Conservation (phyloP, 2,888 invertebrate species). For the Caenorhabditis auriculariae region DNA sequence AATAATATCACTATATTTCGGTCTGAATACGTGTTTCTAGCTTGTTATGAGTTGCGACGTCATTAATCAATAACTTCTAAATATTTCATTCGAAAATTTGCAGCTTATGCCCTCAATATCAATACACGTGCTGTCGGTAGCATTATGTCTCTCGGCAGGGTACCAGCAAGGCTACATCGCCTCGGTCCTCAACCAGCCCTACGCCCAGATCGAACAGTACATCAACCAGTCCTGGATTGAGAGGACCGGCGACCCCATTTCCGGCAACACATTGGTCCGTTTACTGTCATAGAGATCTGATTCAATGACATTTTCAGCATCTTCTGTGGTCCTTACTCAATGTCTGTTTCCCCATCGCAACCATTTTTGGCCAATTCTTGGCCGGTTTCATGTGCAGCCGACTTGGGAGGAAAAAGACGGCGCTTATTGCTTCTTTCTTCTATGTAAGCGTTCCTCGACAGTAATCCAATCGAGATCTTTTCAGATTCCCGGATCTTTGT, state of each 20-base stretch:
- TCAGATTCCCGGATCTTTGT: conserved; percentile 34
- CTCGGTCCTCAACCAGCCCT: conserved; percentile 51
- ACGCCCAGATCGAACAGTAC: conserved; percentile 44
- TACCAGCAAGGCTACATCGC: conserved; percentile 55
- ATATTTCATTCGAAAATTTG: no score
- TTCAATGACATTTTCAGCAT: conserved; percentile 37
- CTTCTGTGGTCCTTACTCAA: conserved; percentile 48
- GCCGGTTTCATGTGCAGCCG: conserved; percentile 42
- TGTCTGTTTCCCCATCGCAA: conserved; percentile 49
- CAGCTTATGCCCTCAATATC: conserved; percentile 45
- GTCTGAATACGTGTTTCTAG: no score
- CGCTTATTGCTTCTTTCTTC: conserved; percentile 32
- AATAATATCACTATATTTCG: no score
- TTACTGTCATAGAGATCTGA: neutral
- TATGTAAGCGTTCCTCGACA: conserved; percentile 19
- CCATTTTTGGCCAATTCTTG: conserved; percentile 49
- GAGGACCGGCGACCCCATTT: conserved; percentile 27
- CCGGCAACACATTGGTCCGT: conserved; percentile 37
- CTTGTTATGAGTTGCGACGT: no score
- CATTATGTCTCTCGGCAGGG: conserved; percentile 46
- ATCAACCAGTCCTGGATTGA: conserved; percentile 44
- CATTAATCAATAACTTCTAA: no score
- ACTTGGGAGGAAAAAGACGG: conserved; percentile 38
- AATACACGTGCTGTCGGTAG: conserved; percentile 46
- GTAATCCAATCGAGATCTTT: neutral